A percentile compares a stretch with the other conserved stretches of the same genome.
Conservation (phyloP, 2,113 vertebrate genomes). For the Ophthalmolycus amberensis region DNA sequence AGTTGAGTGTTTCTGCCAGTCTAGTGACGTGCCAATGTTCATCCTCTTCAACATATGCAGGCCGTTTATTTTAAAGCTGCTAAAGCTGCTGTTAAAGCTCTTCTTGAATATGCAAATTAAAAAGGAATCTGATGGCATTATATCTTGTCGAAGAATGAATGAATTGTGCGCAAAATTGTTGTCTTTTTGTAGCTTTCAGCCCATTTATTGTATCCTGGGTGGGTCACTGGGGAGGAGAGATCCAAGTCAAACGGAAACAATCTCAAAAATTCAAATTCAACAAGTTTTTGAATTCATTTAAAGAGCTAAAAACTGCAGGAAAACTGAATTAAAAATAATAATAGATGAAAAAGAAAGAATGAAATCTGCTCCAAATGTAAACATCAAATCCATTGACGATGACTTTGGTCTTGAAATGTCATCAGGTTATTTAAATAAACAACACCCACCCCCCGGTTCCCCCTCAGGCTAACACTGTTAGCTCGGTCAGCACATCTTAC, state of each 20-base stretch:
- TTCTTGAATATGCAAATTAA: background rate
- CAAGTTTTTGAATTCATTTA: background rate
- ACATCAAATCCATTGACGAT: background rate
- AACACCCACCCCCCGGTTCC: no score
- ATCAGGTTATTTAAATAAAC: background rate
- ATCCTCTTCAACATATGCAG: background rate
- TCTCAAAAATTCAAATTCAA: no score
- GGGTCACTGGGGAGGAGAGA: background rate
- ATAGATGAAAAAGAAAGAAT: background rate
- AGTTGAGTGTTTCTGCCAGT: background rate
- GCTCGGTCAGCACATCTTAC: no score
- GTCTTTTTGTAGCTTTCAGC: background rate
- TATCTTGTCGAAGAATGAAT: background rate
- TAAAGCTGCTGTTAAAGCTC: background rate
- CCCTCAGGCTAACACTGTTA: no score
- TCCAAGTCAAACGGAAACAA: background rate
- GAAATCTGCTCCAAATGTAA: background rate
- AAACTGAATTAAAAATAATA: background rate
- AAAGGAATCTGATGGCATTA: no score
- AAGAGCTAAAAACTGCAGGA: background rate
- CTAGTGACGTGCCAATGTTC: background rate
- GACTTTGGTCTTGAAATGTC: background rate
- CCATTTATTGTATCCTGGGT: background rate
- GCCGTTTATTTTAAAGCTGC: background rate
- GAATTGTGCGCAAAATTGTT: background rate